These are phyloP conservation scores for Antechinus flavipes DNA, from an alignment of 2,113 vertebrate genomes.

Conservation along the genomic window DNA sequence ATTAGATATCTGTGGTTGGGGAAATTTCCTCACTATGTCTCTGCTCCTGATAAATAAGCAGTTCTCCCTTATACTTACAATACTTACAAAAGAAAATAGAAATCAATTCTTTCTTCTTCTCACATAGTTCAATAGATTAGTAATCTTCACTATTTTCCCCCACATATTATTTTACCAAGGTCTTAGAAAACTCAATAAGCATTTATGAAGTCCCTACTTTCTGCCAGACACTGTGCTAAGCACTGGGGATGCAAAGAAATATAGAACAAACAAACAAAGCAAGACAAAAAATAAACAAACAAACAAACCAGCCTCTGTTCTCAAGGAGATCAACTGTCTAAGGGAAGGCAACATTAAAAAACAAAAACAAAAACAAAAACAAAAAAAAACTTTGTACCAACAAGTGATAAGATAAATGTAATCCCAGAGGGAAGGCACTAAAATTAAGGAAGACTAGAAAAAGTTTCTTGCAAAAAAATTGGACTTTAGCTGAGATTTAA, in stretches of 20 bases:
- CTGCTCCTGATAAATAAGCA: conserved; percentile 20
- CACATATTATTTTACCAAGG: not conserved
- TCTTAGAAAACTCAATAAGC: not conserved
- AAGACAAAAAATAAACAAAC: too few relatives aligned
- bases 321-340: not conserved
- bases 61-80: conserved; percentile 33
- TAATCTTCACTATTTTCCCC: conserved; percentile 28
- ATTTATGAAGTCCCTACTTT: not conserved
- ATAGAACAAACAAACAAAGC: not conserved
- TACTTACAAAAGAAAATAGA: conserved; percentile 25
- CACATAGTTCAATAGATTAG: conserved; percentile 35
- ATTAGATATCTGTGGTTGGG: not conserved
- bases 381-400: not conserved
- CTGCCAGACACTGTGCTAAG: not conserved
- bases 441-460: not conserved
- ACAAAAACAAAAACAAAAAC: too few relatives aligned
- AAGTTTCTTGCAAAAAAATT: not conserved
- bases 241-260: not conserved
- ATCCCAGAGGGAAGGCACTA: not conserved
- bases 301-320: not conserved
- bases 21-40: conserved; percentile 20
- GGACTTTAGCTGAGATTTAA: not conserved
- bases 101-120: conserved; percentile 20
- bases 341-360: not conserved
- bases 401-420: not conserved